Base-by-base conservation (phyloP, 2,797 vertebrate species). In the Lophius americanus region DNA sequence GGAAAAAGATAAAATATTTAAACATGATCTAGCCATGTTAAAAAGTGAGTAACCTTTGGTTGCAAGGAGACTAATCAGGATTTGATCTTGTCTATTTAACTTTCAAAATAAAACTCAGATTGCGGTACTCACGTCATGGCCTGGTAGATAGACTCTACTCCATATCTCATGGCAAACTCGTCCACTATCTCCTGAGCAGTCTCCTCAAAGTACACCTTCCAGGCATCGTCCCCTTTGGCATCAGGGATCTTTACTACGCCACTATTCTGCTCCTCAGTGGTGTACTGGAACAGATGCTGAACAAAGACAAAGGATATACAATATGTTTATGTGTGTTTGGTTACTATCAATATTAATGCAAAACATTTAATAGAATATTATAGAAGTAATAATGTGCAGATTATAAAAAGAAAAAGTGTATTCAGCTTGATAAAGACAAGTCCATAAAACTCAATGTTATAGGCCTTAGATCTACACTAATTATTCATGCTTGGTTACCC, bases 191-290 rank as follows among this genome's bases (percentile, higher is more conserved):
- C 98, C 90, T 99, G 98, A 0, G 97, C 94, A 0, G 96, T 98
- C 89, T 99, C 97, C 3, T 99, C 98, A 2, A 96, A 98, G 79
- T 99, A 98, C 7, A 99, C 98, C 81, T 99, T 99, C 98, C 97
- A 99, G 6, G 97, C 97, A 0, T 99, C 98, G 0, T 99, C 97
- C 0, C 98, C 98, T 85, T 98, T 98, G 61, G 98, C 97, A 0
- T 98, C 97, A 0, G 97, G 97, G 75, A 99, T 98, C 89, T 97
- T 97, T 36, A 99, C 96, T 0, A 96, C 96, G 0, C 98, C 97
- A 0, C 95, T 91, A 68, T 97, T 98, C 89, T 98, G 96, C 74
- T 97, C 92, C 46, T 99, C 97, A 2, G 98, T 99, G 79, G 96
- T 95, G 14, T 96, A 98, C 86, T 99, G 97, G 90, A 99, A 99